Conservation (phyloP, 2,797 vertebrate genomes). For the Artibeus lituratus region DNA sequence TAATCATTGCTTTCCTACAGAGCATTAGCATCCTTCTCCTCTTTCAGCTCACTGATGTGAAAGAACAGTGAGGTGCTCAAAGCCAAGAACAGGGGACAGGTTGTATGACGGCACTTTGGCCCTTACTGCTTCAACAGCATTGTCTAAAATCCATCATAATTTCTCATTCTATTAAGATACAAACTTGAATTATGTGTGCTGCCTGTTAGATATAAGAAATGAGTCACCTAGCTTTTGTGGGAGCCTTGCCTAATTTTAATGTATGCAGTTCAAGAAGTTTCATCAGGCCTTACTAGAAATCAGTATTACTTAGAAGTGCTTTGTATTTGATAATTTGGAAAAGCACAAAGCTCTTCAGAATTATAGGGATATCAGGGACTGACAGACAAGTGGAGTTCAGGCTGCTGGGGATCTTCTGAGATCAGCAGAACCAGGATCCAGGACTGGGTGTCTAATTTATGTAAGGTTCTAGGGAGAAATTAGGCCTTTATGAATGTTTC, state of each 20-base stretch:
- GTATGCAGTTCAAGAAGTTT: not conserved
- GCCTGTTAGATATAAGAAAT: not conserved
- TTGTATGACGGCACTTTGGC: not conserved
- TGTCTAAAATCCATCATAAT: not conserved
- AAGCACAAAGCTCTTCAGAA: not conserved
- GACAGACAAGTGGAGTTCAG: not conserved
- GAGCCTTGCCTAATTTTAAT: not conserved
- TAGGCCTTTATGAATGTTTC: not conserved
- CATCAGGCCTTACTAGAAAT: not conserved
- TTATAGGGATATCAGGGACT: not conserved
- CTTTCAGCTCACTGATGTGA: not conserved
- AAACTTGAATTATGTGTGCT: not conserved
- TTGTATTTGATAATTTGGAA: not conserved
- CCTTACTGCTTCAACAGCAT: not conserved
- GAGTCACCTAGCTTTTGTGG: not conserved
- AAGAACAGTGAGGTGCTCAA: not conserved
- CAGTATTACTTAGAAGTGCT: not conserved
- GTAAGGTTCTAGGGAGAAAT: not conserved
- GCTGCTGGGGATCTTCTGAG: not conserved
- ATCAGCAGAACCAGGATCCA: not conserved
- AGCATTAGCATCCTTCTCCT: not conserved
- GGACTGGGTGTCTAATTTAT: not conserved
- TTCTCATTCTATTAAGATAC: not conserved
- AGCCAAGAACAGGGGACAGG: not conserved
- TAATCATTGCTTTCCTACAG: not conserved